A percentile compares a stretch with the other conserved stretches of the same genome.
These are phyloP conservation scores for Ranitomeya variabilis DNA, from an alignment of 2,113 vertebrate genomes.

Conservation along the genomic window DNA sequence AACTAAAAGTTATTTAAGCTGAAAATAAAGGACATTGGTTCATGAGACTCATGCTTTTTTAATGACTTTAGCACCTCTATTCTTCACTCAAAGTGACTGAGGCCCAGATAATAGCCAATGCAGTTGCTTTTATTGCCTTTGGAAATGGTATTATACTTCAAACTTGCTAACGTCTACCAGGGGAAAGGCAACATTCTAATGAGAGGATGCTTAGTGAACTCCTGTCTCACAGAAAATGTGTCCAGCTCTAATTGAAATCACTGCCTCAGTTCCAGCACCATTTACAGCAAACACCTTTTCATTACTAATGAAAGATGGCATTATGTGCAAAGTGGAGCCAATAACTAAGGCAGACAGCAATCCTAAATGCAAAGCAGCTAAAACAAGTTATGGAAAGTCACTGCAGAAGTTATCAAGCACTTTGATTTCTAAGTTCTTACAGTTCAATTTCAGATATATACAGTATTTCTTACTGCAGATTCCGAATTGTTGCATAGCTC, in stretches of 20 bases:
- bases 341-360: neutral
- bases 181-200: constrained; percentile 44
- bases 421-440: neutral
- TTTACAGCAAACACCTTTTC: constrained; percentile 51
- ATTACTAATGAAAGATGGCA: constrained; percentile 41
- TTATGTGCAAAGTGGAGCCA: constrained; percentile 7
- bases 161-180: constrained; percentile 41
- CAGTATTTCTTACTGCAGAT: neutral
- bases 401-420: neutral
- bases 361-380: neutral
- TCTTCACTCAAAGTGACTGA: constrained; percentile 57
- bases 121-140: constrained; percentile 45
- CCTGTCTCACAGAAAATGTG: constrained; percentile 38
- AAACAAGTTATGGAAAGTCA: neutral
- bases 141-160: constrained; percentile 38
- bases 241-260: constrained; percentile 9
- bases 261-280: constrained; percentile 23
- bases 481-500: neutral
- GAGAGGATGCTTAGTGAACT: constrained; percentile 40
- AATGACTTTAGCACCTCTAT: constrained; percentile 57
- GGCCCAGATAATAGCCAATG: constrained; percentile 50
- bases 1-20: constrained; percentile 57
- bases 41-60: constrained; percentile 58
- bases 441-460: neutral
- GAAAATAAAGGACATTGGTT: constrained; percentile 54